A percentile compares a stretch with the other conserved stretches of the same genome.
Evolutionary conservation across 2,113 vertebrate species (phyloP).

Genomic region (Dasyornis broadbenti): DNA sequence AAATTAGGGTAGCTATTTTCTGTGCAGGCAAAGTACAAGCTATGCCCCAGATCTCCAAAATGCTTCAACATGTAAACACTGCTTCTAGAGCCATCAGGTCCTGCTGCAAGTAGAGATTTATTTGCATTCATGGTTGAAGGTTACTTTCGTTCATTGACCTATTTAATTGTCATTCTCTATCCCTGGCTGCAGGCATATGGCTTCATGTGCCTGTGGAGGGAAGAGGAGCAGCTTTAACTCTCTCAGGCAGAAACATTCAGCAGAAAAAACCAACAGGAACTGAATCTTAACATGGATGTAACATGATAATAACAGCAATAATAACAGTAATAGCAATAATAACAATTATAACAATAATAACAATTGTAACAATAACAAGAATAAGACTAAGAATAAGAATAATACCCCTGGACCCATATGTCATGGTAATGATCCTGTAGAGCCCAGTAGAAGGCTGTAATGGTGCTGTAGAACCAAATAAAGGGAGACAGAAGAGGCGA

Average conservation of each 20-base stretch:
- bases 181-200: constrained; percentile 21
- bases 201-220: background rate
- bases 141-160: constrained; percentile 61
- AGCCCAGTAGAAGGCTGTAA: background rate
- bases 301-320: background rate
- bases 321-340: background rate
- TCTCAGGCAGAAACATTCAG: background rate
- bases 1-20: constrained; percentile 42
- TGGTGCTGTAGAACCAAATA: background rate
- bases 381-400: background rate
- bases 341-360: background rate
- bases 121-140: constrained; percentile 31
- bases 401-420: background rate
- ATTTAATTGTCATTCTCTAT: constrained; percentile 38
- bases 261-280: background rate
- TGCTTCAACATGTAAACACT: constrained; percentile 26
- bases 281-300: rapidly evolving
- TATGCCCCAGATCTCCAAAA: constrained; percentile 38
- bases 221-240: constrained; percentile 9
- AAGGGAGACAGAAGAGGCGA: background rate
- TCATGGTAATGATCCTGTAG: background rate
- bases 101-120: constrained; percentile 32
- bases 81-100: constrained; percentile 29
- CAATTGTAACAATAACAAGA: background rate
- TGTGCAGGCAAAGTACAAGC: background rate